Evolutionary conservation across 2,113 vertebrate species (phyloP), one percentile per base, ranked within the genome.

Genomic region (Tonatia bakeri): DNA sequence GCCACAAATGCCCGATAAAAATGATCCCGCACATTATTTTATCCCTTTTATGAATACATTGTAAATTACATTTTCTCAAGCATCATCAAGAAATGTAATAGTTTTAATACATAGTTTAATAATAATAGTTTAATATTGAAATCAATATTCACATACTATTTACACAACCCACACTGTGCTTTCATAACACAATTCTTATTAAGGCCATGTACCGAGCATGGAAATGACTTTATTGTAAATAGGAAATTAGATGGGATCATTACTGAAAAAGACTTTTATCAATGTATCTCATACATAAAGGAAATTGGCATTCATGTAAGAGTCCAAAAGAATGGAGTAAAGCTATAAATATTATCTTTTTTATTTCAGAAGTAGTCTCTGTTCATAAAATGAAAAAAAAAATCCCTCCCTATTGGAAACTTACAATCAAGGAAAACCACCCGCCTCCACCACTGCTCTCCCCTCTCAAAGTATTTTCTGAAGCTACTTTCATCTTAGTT

Each of bases 31-130:
- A 72, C 4, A 81, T 93, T 94, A 97, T 79, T 95, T 69, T 95
- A 87, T 76, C 40, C 59, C 33, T 93, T 84, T 84, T 80, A 89
- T 43, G 47, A 94, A 97, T 91, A 59, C 38, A 40, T 12, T 56
- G 67, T 31, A 96, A 96, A 96, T 97, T 95, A 93, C 54, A 96
- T 93, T 97, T 96, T 92, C 75, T 96, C 79, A 59, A 84, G 69
- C 36, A 76, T 96, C 94, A 94, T 91, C 67, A 89, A 91, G 80
- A 90, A 95, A 95, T 89, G 86, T 45, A 94, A 96, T 87, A 80
- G 85, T 89, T 84, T 97, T n/a, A n/a, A n/a, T n/a, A n/a, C n/a
- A n/a, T n/a, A n/a, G n/a, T n/a, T n/a, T n/a, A n/a, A n/a, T n/a
- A n/a, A n/a, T 45, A 94, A 96, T 87, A 80, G 85, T 89, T 84